Evolutionary conservation across 1,140 invertebrate genomes (phyloP).

Genomic region (Neomicropteryx cornuta): DNA sequence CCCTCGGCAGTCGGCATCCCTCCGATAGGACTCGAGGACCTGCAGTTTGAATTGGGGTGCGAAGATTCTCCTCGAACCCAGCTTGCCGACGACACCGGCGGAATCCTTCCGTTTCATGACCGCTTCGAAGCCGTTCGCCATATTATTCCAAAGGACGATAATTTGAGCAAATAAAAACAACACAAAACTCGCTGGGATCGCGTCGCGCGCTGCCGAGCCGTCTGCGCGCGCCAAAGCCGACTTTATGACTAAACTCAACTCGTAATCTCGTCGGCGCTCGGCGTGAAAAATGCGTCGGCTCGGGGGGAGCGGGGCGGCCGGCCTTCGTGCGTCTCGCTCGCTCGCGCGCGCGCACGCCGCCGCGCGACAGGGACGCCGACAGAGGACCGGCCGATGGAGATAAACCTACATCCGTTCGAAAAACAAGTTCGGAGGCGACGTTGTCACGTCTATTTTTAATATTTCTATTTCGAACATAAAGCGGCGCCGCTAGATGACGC

Average conservation of each 20-base stretch:
- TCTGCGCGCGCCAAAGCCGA: constrained; percentile 7
- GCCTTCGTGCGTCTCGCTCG: neutral
- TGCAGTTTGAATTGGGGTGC: constrained; percentile 74
- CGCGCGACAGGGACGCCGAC: constrained; percentile 10
- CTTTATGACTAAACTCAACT: constrained; percentile 15
- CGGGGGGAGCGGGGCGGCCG: neutral
- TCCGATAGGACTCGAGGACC: constrained; percentile 73
- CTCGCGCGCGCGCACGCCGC: neutral
- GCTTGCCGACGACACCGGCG: too few relatives aligned
- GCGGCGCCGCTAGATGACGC: constrained; percentile 16
- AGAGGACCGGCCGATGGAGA: constrained; percentile 15
- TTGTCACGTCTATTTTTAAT: constrained; percentile 27
- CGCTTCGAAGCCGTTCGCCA: constrained; percentile 16
- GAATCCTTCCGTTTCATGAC: constrained; percentile 7
- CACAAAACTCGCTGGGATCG: constrained; percentile 8
- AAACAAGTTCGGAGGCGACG: constrained; percentile 49
- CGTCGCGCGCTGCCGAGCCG: constrained; percentile 6
- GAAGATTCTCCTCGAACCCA: constrained; percentile 73
- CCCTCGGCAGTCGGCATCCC: constrained; percentile 71
- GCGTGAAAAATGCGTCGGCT: constrained; percentile 7
- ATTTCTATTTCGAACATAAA: constrained; percentile 22
- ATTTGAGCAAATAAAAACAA: constrained; percentile 11
- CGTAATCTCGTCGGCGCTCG: too few relatives aligned
- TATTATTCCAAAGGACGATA: constrained; percentile 17
- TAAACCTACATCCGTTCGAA: constrained; percentile 49